Conservation (phyloP, 2,888 invertebrate species). For the Phalera bucephala region DNA sequence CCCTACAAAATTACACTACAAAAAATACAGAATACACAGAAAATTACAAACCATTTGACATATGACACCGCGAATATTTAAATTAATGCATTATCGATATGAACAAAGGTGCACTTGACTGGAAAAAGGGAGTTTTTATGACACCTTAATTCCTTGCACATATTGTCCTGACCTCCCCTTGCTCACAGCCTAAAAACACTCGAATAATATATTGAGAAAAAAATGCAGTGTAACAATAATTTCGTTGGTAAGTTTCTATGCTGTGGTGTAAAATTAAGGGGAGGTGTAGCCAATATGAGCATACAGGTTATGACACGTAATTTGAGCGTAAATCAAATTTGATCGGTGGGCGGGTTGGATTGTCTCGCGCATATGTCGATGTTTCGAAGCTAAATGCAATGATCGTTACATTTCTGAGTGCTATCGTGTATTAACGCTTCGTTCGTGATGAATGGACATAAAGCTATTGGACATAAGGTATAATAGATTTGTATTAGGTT, state of each 20-base stretch:
- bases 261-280: conserved; percentile 34
- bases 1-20: conserved; percentile 62
- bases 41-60: conserved; percentile 82
- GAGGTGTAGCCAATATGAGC: conserved; percentile 45
- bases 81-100: conserved; percentile 82
- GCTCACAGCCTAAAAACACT: conserved; percentile 39
- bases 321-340: conserved; percentile 83
- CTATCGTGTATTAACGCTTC: conserved; percentile 66
- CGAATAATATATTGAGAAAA: neutral
- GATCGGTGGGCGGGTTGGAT: conserved; percentile 73
- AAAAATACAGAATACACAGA: conserved; percentile 63
- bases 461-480: conserved; percentile 21
- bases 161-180: conserved; percentile 28
- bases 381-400: conserved; percentile 49
- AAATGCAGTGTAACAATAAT: conserved; percentile 7
- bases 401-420: conserved; percentile 68
- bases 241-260: conserved; percentile 17
- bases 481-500: neutral
- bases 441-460: conserved; percentile 67
- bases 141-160: conserved; percentile 50
- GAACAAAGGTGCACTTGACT: conserved; percentile 72
- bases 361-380: conserved; percentile 79
- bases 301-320: conserved; percentile 77
- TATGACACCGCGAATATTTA: conserved; percentile 83
- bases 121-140: conserved; percentile 64